phyloP scores from a whole-genome alignment of 2,888 invertebrate genomes.

The Chloromyia formosa region DNA sequence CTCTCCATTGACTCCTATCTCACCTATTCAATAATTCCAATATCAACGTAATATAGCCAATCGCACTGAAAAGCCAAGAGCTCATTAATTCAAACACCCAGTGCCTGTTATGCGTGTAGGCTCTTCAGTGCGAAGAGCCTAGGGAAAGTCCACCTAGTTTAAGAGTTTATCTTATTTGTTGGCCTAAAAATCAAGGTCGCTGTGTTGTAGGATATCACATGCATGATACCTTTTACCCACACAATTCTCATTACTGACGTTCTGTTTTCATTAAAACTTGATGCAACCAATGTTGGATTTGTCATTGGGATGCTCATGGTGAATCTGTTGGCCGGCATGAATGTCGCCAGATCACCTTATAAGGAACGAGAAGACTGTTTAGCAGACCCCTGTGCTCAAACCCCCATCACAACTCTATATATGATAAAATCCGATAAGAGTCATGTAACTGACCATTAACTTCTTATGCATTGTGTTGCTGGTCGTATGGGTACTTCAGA shows the following conservation, averaged over 20 bases:
- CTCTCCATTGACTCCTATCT: no score
- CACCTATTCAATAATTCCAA: no score
- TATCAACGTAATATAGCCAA: no score
- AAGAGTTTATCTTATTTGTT: constrained; percentile 11
- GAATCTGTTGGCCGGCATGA: background rate
- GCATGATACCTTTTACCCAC: background rate
- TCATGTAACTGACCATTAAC: constrained; percentile 32
- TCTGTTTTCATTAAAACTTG: background rate
- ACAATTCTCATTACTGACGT: background rate
- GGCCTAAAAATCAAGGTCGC: constrained; percentile 30
- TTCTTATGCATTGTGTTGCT: constrained; percentile 16
- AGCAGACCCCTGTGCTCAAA: background rate
- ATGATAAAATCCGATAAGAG: constrained; percentile 22
- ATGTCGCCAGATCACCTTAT: background rate
- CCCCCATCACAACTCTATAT: background rate
- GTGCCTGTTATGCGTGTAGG: no score
- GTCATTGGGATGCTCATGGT: no score
- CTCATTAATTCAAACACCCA: no score
- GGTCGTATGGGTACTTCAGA: background rate
- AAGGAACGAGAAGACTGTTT: background rate
- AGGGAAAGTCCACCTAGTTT: no score
- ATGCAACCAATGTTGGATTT: no score
- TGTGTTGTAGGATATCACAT: background rate
- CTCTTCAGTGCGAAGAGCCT: no score
- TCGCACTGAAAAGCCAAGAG: no score